Evolutionary conservation across 1,140 invertebrate genomes (phyloP).

Genomic region (Neodiprion virginianus): DNA sequence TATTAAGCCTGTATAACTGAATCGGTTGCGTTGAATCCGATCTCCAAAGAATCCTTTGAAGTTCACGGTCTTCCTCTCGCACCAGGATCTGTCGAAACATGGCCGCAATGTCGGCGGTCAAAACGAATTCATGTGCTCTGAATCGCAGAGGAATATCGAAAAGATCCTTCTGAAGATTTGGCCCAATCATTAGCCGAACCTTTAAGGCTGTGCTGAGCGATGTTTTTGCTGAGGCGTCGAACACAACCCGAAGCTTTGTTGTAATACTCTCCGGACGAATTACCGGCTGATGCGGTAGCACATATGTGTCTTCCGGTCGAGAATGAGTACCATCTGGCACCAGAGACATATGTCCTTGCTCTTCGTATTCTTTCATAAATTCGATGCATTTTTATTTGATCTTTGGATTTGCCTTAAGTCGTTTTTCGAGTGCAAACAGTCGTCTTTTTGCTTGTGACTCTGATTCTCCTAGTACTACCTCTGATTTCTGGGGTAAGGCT

Average conservation of each 20-base stretch:
- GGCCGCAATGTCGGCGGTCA: slow-evolving; percentile 38
- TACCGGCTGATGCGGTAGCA: slow-evolving; percentile 24
- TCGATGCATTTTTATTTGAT: slow-evolving; percentile 37
- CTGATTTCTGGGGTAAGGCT: slow-evolving; percentile 17
- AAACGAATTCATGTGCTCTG: slow-evolving; percentile 31
- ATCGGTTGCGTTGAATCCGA: slow-evolving; percentile 20
- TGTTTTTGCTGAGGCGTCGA: slow-evolving; percentile 29
- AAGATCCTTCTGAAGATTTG: slow-evolving; percentile 46
- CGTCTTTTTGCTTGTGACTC: slow-evolving; percentile 16
- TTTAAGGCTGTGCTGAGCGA: slow-evolving; percentile 28
- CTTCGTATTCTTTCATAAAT: slow-evolving; percentile 43
- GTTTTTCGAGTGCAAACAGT: slow-evolving; percentile 27
- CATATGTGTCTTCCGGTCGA: not conserved
- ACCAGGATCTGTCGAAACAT: slow-evolving; percentile 38
- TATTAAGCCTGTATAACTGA: slow-evolving; percentile 27
- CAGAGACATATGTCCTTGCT: not conserved
- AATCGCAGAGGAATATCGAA: slow-evolving; percentile 41
- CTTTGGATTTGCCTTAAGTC: slow-evolving; percentile 24
- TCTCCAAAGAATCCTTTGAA: slow-evolving; percentile 39
- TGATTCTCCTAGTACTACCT: slow-evolving; percentile 22
- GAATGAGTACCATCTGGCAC: not conserved
- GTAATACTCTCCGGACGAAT: slow-evolving; percentile 21
- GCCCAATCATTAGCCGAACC: slow-evolving; percentile 38
- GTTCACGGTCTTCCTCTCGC: slow-evolving; percentile 21
- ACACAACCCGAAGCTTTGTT: slow-evolving; percentile 33